phyloP scores from a whole-genome alignment of 2,888 invertebrate species.

The Catocala fraxini region DNA sequence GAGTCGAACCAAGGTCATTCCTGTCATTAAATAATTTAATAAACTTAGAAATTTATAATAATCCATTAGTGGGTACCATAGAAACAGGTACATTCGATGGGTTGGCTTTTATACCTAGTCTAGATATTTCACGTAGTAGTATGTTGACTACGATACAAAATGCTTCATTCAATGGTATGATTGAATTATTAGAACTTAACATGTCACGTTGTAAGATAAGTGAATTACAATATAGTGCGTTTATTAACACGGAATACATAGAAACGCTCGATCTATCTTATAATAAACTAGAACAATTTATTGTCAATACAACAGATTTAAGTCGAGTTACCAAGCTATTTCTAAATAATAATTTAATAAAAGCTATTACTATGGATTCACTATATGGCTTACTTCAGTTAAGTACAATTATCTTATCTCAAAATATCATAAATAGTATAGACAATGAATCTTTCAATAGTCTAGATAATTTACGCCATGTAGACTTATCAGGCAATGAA shows the following conservation, averaged over 20 bases:
- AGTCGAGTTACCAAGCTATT: constrained; percentile 53
- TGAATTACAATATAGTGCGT: constrained; percentile 65
- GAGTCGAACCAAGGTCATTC: constrained; percentile 62
- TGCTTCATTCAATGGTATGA: constrained; percentile 69
- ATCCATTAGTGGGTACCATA: constrained; percentile 62
- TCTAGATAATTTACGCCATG: constrained; percentile 51
- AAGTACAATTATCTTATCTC: constrained; percentile 55
- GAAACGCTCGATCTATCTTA: constrained; percentile 69
- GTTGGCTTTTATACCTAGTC: constrained; percentile 60
- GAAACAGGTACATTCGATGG: constrained; percentile 65
- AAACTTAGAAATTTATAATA: constrained; percentile 65
- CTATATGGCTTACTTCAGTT: constrained; percentile 55
- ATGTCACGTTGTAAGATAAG: constrained; percentile 63
- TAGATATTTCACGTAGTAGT: constrained; percentile 68
- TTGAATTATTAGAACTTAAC: constrained; percentile 61
- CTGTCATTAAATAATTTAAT: constrained; percentile 56
- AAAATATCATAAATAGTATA: constrained; percentile 59
- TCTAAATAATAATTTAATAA: constrained; percentile 67
- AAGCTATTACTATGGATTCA: constrained; percentile 45
- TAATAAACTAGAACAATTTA: constrained; percentile 62
- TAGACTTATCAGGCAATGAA: constrained; percentile 70
- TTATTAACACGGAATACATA: constrained; percentile 60
- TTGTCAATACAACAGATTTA: constrained; percentile 64
- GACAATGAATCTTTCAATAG: constrained; percentile 51
- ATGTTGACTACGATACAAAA: constrained; percentile 61